Percentiles rank a stretch among this genome's conserved stretches.
Conservation (phyloP, 2,888 invertebrate species). For the Apoderus coryli region DNA sequence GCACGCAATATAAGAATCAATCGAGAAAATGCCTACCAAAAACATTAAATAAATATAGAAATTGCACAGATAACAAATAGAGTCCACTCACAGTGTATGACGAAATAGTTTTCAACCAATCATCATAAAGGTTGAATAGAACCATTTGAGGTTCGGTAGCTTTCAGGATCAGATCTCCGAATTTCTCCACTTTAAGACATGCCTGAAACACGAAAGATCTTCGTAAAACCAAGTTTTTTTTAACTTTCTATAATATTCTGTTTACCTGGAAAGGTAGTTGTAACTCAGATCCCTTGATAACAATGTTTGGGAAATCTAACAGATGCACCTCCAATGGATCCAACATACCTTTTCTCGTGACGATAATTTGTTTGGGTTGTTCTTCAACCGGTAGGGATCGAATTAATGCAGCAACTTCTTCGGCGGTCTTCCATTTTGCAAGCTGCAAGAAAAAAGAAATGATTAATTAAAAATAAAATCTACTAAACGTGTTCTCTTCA, state of each 20-base stretch:
- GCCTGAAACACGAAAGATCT: too few relatives aligned
- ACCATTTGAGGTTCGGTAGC: conserved; percentile 99
- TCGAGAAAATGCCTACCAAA: conserved; percentile 75
- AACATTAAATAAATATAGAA: conserved; percentile 6
- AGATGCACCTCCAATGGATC: conserved; percentile 99
- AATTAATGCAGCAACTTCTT: conserved; percentile 99
- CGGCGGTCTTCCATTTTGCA: conserved; percentile 99
- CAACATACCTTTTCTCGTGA: conserved; percentile 99
- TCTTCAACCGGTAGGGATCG: conserved; percentile 98
- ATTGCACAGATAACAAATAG: background rate
- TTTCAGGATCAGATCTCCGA: conserved; percentile 96
- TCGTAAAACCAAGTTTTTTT: too few relatives aligned
- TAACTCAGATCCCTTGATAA: conserved; percentile 97
- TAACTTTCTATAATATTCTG: too few relatives aligned
- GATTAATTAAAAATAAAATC: too few relatives aligned
- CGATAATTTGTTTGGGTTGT: conserved; percentile 99
- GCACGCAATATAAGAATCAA: conserved; percentile 92
- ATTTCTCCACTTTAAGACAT: conserved; percentile 97
- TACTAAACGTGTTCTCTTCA: too few relatives aligned
- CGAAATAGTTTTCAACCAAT: conserved; percentile 98
- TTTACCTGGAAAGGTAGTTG: conserved; percentile 98
- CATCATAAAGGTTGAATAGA: conserved; percentile 96
- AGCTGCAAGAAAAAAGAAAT: conserved; percentile 41
- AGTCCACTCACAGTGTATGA: conserved; percentile 72
- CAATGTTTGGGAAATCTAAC: conserved; percentile 99